These are phyloP conservation scores for Melinaea marsaeus DNA, from an alignment of 2,888 invertebrate genomes.

Conservation along the genomic window DNA sequence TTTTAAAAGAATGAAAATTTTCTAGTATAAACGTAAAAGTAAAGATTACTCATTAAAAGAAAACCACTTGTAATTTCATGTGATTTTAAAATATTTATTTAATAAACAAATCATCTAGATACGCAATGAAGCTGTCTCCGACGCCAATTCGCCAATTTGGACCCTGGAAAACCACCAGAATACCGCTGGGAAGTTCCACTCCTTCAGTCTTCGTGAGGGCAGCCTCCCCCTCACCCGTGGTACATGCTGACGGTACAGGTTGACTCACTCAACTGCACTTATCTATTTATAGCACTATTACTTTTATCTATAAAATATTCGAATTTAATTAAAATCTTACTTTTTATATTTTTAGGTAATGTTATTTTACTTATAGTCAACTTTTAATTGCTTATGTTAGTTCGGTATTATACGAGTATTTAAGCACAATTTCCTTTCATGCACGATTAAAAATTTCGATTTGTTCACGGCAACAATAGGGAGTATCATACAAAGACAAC, in stretches of 20 bases:
- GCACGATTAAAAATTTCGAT: slow-evolving; percentile 17
- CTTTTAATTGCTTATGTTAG: background rate
- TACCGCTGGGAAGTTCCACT: slow-evolving; percentile 30
- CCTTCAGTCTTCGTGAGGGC: slow-evolving; percentile 57
- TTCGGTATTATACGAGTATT: background rate
- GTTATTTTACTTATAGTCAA: background rate
- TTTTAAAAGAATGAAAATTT: too few relatives aligned
- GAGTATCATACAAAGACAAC: slow-evolving; percentile 15
- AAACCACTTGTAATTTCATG: too few relatives aligned
- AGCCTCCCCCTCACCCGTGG: slow-evolving; percentile 47
- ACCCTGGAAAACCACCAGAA: slow-evolving; percentile 56
- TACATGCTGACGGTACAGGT: slow-evolving; percentile 65
- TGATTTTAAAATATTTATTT: background rate
- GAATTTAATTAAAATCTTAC: background rate
- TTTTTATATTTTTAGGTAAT: background rate
- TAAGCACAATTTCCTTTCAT: slow-evolving; percentile 14
- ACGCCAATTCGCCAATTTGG: slow-evolving; percentile 44
- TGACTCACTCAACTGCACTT: slow-evolving; percentile 46
- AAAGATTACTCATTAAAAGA: too few relatives aligned
- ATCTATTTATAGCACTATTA: slow-evolving; percentile 41
- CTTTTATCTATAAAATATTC: slow-evolving; percentile 9
- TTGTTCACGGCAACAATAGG: slow-evolving; percentile 17
- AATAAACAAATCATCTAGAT: slow-evolving; percentile 44
- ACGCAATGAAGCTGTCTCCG: slow-evolving; percentile 53
- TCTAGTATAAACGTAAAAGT: too few relatives aligned